Base-by-base conservation (phyloP, 1,140 invertebrate species). In the Drusus annulatus region DNA sequence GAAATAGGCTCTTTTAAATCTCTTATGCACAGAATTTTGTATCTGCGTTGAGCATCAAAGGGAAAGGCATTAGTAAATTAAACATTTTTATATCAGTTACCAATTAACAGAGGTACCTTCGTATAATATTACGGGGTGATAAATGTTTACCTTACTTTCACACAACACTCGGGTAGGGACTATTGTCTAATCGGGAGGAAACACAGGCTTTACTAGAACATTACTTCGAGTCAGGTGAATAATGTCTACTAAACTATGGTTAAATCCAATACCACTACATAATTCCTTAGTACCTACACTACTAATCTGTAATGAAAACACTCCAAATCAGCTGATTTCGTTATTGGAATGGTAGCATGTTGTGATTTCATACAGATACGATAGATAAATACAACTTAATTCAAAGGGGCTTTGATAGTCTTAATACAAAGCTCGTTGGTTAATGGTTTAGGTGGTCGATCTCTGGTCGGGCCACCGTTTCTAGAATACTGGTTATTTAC, bases 21-120 rank as follows among this genome's bases (percentile, higher is more conserved):
- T 90, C 92, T 91, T 87, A 94, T 93, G 91, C 94, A 95, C 94
- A 96, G 94, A 94, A 96, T 96, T 95, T 96, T 96, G 94, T 96
- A 96, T 95, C 95, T 96, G 94, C 91, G 89, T 91, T 90, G 79
- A 71, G 82, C 80, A 45, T 77, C 16, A 81, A 77, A 21, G 19
- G 73, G 31, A n/a, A n/a, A 25, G 13, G n/a, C 71, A 79, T 79
- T 71, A 79, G 68, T 71, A 71, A 62, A 36, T 50, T 17, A 45
- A 31, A 63, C 56, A 63, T 25, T 52, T 54, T 23, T 52, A 52
- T 19, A 71, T 51, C 68, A 65, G 62, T 65, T 63, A 62, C 16
- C n/a, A 73, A 54, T 68, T 52, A 68, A 56, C 50, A 78, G 69
- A 45, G 36, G 36, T 45, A 78, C 19, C 36, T 71, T 71, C 68